A percentile compares a stretch with the other conserved stretches of the same genome.
Conservation (phyloP, 2,888 invertebrate species). For the Eurois occulta region DNA sequence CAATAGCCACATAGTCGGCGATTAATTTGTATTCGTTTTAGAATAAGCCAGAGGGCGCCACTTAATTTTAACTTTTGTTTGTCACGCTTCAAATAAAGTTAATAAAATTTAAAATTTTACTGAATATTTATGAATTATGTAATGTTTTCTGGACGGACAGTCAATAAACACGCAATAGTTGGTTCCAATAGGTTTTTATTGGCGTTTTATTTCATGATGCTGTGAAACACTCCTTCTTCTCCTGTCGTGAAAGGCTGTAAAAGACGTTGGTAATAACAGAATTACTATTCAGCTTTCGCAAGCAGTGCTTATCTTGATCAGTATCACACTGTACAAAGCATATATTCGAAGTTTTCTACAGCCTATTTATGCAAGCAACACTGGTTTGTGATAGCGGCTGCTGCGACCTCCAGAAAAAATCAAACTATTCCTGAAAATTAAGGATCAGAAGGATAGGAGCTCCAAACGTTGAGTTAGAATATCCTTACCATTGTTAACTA, state of each 20-base stretch:
- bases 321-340: not conserved
- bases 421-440: not conserved
- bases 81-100: conserved; percentile 89
- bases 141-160: conserved; percentile 88
- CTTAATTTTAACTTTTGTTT: conserved; percentile 80
- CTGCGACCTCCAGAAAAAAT: not conserved
- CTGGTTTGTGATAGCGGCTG: not conserved
- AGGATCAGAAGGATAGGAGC: not conserved
- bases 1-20: conserved; percentile 90
- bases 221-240: not conserved
- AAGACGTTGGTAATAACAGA: not conserved
- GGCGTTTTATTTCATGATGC: conserved; percentile 63
- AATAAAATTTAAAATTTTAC: conserved; percentile 81
- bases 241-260: too few relatives aligned
- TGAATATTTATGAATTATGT: conserved; percentile 84
- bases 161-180: conserved; percentile 91
- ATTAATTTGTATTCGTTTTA: conserved; percentile 90
- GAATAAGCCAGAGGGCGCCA: conserved; percentile 88
- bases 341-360: not conserved
- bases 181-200: conserved; percentile 85
- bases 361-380: not conserved
- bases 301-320: not conserved
- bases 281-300: not conserved
- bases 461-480: too few relatives aligned
- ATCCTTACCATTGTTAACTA: not conserved